A percentile compares a stretch with the other conserved stretches of the same genome.
phyloP scores from a whole-genome alignment of 2,113 vertebrate genomes.

The Ovibos moschatus region DNA sequence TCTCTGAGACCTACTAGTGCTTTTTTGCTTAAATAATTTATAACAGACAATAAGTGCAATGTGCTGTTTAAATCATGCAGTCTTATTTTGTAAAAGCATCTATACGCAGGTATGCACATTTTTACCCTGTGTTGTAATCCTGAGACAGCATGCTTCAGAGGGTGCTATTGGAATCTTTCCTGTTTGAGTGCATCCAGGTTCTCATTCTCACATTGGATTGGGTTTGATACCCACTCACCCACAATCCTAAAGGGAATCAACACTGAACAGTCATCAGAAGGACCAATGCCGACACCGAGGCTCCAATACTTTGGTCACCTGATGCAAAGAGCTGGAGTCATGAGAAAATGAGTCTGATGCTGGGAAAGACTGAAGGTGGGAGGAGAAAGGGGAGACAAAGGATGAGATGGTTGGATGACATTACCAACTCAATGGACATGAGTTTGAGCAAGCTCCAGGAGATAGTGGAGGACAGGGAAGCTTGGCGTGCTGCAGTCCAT shows the following conservation, averaged over 20 bases:
- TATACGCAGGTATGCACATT: not conserved
- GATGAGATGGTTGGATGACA: not conserved
- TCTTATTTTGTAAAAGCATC: not conserved
- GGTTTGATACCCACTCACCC: not conserved
- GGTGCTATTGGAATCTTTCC: not conserved
- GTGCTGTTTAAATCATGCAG: not conserved
- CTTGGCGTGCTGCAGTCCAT: not conserved
- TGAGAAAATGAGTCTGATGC: not conserved
- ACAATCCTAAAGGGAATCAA: not conserved
- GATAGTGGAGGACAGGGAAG: not conserved
- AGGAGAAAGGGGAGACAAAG: not conserved
- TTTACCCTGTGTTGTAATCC: not conserved
- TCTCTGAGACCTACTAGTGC: not conserved
- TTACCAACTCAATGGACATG: not conserved
- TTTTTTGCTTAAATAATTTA: not conserved
- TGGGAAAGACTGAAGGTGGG: not conserved
- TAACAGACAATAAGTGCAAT: not conserved
- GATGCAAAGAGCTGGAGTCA: not conserved
- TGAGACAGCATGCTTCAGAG: not conserved
- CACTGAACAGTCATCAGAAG: not conserved
- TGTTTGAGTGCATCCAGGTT: not conserved
- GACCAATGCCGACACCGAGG: rapidly evolving
- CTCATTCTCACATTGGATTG: not conserved
- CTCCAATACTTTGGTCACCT: not conserved
- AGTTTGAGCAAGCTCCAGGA: not conserved